Base-by-base conservation (phyloP, 2,113 vertebrate species). In the Pluvianellus socialis region DNA sequence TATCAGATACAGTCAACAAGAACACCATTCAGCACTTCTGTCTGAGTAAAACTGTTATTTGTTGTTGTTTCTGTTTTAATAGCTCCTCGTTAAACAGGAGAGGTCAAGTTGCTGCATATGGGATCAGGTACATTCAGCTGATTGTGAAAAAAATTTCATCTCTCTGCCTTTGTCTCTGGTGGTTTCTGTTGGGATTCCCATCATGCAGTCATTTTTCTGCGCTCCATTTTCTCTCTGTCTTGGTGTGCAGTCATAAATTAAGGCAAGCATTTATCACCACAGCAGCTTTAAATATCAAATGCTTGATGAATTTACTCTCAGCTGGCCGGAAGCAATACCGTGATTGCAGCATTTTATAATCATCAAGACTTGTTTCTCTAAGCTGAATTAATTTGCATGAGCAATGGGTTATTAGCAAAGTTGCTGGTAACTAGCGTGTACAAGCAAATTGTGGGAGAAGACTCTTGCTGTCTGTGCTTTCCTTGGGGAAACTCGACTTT, bases 271-370 rank as follows among this genome's bases (percentile, higher is more conserved):
- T 97, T 96, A 92, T 96, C 95, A 97, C 93, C n/a, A 14, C 40
- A 21, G 85, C 79, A 87, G 94, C 91, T 92, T 96, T 95, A 95
- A 96, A 96, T 96, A 96, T 94, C 91, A 94, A 96, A 86, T 67
- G 79, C 89, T 82, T 97, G 96, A 98, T 97, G 97, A 97, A 98
- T 97, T 96, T 95, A 95, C 94, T 92, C 92, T 97, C 92, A 96
- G 96, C 93, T 97, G 94, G 93, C 96, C 82, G 44, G 96, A 97
- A 98, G 97, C 96, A 94, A 95, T 92, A 33, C 76, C 77, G 80
- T 96, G 95, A 97, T 97, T 96, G 97, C 97, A 94, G 94, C 95
- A 42, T 95, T 97, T 97, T 96, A 95, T 97, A 96, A 96, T 96
- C 96, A 98, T 96, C 94, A 95, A 76, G 96, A 42, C 88, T 93